Base-by-base conservation (phyloP, 2,888 invertebrate species). In the Lasioglossum malachurum region DNA sequence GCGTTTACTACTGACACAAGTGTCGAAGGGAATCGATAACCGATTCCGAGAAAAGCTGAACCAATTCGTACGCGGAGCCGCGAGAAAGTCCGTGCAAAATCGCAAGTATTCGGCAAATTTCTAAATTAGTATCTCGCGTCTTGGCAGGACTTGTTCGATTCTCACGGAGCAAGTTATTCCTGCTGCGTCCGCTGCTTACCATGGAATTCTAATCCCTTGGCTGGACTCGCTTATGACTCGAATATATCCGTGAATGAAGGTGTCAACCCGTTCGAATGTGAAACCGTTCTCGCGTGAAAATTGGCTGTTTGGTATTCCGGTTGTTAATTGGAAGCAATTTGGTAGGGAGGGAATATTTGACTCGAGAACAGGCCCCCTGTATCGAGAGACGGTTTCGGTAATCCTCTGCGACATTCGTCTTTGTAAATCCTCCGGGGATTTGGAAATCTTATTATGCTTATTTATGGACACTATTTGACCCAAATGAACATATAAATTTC, bases 201-300 rank as follows among this genome's bases (percentile, higher is more conserved):
- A 1, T 4, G 53, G 81, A 81, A 83, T 83, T 72, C 71, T 83
- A 75, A 83, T 75, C 69, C 31, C 53, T 5, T 1, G 16, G 14
- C 8, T 53, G 44, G 38, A 67, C 69, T 46, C 16, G 41, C 16
- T 69, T 31, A 69, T 41, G 31, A 31, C 75, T 7, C 31, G 53
- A 49, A 35, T 23, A 38, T 38, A 4, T 38, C 49, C 38, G 49
- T n/a, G 46, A 60, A 60, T 27, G 46, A 60, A 77, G 78, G 23
- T 57, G 72, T 60, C 60, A 64, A 73, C 38, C 38, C 64, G 31
- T 67, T 78, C 60, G 41, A 82, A 35, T 38, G 64, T 10, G 12
- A 14, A 64, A 78, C 27, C 60, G 71, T 73, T 64, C 46, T 23
- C 53, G 5, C 2, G 31, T 49, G 35, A 31, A 49, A 49, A 73